These are phyloP conservation scores for Hippocampus mohnikei DNA, from an alignment of 2,113 vertebrate genomes.

Conservation along the genomic window DNA sequence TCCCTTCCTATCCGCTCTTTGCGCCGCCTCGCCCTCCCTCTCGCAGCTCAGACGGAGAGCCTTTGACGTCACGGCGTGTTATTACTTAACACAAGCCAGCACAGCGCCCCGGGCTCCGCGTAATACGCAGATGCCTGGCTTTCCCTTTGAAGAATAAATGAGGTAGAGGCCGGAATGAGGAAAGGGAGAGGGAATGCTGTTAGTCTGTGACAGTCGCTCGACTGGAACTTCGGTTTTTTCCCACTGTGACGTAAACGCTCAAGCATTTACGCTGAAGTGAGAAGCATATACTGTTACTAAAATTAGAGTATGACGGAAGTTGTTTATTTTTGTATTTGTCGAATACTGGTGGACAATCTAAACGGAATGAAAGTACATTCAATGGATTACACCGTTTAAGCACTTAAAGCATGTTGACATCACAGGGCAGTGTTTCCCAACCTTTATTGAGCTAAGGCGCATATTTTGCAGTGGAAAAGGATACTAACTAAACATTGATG, in stretches of 20 bases:
- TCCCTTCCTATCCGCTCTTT: background rate
- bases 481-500: background rate
- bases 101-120: constrained; percentile 59
- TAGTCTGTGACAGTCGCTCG: background rate
- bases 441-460: background rate
- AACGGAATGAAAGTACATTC: background rate
- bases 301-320: background rate
- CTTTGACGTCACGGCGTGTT: constrained; percentile 71
- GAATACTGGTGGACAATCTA: background rate
- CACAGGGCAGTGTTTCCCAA: background rate
- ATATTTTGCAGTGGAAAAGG: background rate
- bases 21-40: constrained; percentile 14
- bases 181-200: constrained; percentile 22
- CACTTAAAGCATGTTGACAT: background rate
- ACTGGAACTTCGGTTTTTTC: constrained; percentile 13
- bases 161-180: constrained; percentile 36
- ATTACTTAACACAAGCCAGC: constrained; percentile 70
- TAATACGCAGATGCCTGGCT: constrained; percentile 66
- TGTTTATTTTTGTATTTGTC: background rate
- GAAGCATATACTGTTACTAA: background rate
- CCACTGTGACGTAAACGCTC: constrained; percentile 2
- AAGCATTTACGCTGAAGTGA: constrained; percentile 5
- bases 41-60: constrained; percentile 57
- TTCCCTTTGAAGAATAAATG: constrained; percentile 64
- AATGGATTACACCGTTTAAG: background rate